These are phyloP conservation scores for Aspiorhynchus laticeps DNA, from an alignment of 2,113 vertebrate genomes.

Conservation along the genomic window DNA sequence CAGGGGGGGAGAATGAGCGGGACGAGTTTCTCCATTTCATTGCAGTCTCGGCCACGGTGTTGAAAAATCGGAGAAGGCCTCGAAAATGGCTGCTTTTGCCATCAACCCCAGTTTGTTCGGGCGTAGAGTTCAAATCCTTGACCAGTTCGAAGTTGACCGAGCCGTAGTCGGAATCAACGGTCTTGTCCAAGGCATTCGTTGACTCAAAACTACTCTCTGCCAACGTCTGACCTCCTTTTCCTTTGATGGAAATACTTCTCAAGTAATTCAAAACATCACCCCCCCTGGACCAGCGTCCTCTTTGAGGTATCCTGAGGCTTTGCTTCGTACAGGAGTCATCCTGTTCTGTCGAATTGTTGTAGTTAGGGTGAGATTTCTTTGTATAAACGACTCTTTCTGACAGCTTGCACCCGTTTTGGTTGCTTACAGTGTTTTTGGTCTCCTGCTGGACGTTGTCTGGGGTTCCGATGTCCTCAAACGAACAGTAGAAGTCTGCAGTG, in stretches of 20 bases:
- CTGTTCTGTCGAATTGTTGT: slow-evolving; percentile 67
- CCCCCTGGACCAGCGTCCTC: slow-evolving; percentile 74
- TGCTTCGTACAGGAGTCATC: slow-evolving; percentile 73
- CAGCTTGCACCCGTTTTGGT: slow-evolving; percentile 73
- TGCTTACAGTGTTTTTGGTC: slow-evolving; percentile 61
- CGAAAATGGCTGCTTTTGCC: slow-evolving; percentile 81
- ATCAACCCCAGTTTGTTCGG: slow-evolving; percentile 64
- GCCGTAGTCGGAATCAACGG: slow-evolving; percentile 78
- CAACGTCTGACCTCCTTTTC: slow-evolving; percentile 74
- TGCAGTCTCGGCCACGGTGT: slow-evolving; percentile 82
- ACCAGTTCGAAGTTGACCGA: slow-evolving; percentile 76
- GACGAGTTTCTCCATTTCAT: slow-evolving; percentile 84
- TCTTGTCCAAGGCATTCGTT: slow-evolving; percentile 76
- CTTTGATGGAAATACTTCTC: slow-evolving; percentile 82
- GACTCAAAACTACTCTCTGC: slow-evolving; percentile 79
- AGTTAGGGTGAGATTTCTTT: slow-evolving; percentile 73
- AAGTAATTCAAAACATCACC: slow-evolving; percentile 88
- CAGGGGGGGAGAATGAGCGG: slow-evolving; percentile 76
- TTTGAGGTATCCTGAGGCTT: slow-evolving; percentile 68
- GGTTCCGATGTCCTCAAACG: slow-evolving; percentile 80
- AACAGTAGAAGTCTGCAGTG: slow-evolving; percentile 82
- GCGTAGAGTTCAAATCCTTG: slow-evolving; percentile 73
- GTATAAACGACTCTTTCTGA: slow-evolving; percentile 67
- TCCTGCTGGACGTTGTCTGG: slow-evolving; percentile 72
- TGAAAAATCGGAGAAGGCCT: slow-evolving; percentile 85